phyloP scores from a whole-genome alignment of 2,113 vertebrate species.

The Ramphastos sulfuratus region DNA sequence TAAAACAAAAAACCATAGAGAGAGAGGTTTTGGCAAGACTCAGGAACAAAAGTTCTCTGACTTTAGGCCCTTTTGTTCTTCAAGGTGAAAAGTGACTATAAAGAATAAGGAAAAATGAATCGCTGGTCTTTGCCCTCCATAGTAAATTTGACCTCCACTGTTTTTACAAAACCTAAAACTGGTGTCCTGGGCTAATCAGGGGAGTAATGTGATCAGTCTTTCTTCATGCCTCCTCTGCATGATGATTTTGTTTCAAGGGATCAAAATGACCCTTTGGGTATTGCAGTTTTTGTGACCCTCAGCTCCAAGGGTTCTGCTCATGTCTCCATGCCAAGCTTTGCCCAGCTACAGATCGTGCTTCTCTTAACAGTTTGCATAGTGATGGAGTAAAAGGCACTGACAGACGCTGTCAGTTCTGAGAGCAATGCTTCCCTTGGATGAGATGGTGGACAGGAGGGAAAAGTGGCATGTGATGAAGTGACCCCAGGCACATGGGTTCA shows the following conservation, averaged over 20 bases:
- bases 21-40: constrained; percentile 12
- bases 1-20: neutral
- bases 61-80: constrained; percentile 58
- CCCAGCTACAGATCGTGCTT: neutral
- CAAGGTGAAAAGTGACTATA: constrained; percentile 59
- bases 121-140: constrained; percentile 52
- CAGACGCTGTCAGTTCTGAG: accelerated
- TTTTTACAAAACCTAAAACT: constrained; percentile 25
- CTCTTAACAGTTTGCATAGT: neutral
- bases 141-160: constrained; percentile 64
- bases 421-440: neutral
- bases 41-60: constrained; percentile 53
- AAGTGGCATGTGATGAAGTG: accelerated
- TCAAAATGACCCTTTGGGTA: neutral
- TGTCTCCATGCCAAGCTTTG: neutral
- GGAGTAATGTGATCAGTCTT: neutral
- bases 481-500: accelerated
- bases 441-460: neutral
- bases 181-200: constrained; percentile 18
- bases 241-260: neutral
- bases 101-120: constrained; percentile 61
- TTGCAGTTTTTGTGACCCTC: neutral
- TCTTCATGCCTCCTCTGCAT: neutral
- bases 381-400: neutral
- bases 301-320: neutral